Evolutionary conservation across 2,797 vertebrate species (phyloP), one percentile per base, ranked within the genome.

Genomic region (Ctenosaura bakeri): DNA sequence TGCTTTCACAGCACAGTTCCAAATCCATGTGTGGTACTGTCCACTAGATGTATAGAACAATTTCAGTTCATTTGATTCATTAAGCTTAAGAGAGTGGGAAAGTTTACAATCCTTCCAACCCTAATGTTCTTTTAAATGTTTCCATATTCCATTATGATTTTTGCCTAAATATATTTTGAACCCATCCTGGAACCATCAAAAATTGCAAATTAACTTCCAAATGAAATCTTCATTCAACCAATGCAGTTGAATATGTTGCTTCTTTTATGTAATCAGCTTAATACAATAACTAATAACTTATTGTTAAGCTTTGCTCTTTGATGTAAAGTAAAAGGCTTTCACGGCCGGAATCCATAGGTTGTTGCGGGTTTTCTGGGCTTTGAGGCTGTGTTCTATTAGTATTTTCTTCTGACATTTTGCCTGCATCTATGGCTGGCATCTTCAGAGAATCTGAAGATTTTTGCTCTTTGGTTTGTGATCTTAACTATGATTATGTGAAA

Each of bases 1-100:
- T 82, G 69, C 32, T 82, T 91, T 82, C 50, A 26, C 8, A 64
- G 79, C 46, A 82, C 42, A 52, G 29, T 62, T 88, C n/a, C n/a
- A 83, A 83, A 83, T 14, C 69, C 20, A 42, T 18, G 2, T 54
- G 38, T 13, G 14, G 0, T 66, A 74, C 42, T 85, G 14, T 81
- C n/a, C 59, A 85, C 9, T 54, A 54, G 76, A 66, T 13, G 35
- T 26, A 76, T 81, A 26, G 80, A 83, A 83, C 35, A 87, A 56
- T 91, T 88, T 85, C 32, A 88, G 4, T 87, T 77, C 22, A 35
- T 4, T 26, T 52, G 71, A 56, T 82, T 52, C 18, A 24, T 64
- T 54, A 32, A 59, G 32, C 4, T 29, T 71, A 52, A 12, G 10
- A 56, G 7, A 52, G 16, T 82, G 29, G n/a, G 20, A 62, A 88